Conservation (phyloP, 2,888 invertebrate genomes). For the Trichopria drosophilae region DNA sequence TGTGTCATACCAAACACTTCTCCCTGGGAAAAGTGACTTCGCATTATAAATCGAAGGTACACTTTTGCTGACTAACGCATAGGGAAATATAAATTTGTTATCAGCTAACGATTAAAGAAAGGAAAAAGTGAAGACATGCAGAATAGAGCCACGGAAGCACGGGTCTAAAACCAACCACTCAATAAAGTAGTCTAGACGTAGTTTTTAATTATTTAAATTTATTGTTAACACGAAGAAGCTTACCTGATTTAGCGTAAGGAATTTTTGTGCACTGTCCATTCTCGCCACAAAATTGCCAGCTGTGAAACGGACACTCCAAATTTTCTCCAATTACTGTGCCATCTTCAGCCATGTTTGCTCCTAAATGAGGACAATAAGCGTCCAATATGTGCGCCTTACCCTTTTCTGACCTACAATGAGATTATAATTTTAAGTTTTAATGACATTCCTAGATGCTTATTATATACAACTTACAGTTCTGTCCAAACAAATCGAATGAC, state of each 20-base stretch:
- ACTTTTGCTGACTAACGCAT: too few species aligned
- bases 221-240: too few species aligned
- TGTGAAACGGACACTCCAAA: constrained; percentile 87
- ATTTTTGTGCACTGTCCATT: constrained; percentile 74
- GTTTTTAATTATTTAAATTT: not conserved
- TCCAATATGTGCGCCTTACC: constrained; percentile 72
- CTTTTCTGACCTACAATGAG: constrained; percentile 57
- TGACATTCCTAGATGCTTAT: too few species aligned
- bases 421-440: too few species aligned
- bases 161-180: constrained; percentile 13
- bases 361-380: constrained; percentile 89
- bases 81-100: too few species aligned
- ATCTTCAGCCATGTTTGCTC: constrained; percentile 82
- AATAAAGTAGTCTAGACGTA: constrained; percentile 10
- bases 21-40: too few species aligned
- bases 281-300: constrained; percentile 78
- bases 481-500: not conserved
- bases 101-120: too few species aligned
- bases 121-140: not conserved
- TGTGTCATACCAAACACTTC: too few species aligned
- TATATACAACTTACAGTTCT: not conserved
- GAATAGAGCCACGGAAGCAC: not conserved
- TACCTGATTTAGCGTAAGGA: constrained; percentile 70
- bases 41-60: too few species aligned
- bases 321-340: constrained; percentile 77